Evolutionary conservation across 2,113 vertebrate genomes (phyloP), one percentile per base, ranked within the genome.

Genomic region (Pica pica): DNA sequence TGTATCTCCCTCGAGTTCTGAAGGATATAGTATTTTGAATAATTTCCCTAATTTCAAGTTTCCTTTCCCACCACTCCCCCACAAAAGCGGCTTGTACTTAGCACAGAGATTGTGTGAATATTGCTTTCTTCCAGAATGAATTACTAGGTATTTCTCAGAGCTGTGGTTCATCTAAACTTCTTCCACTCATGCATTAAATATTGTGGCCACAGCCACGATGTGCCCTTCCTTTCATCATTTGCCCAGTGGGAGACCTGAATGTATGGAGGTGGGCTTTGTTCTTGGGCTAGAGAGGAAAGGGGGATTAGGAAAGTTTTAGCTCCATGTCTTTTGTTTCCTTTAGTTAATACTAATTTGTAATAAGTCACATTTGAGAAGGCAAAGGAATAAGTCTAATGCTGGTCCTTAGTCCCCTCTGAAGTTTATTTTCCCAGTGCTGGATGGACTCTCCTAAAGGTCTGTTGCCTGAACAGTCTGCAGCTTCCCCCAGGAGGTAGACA

Each of bases 31-130:
- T 30, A 17, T 83, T 96, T 95, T 77, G 79, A 91, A 90, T 90
- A 80, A 83, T 47, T 93, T 56, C 47, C 37, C 64, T 75, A 74
- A 92, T 92, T 88, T 94, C 67, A 77, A 81, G 47, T 31, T 88
- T 94, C 57, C 53, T 75, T 95, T 88, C 78, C 42, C 75, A 61
- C 50, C 39, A 31, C n/a, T 46, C n/a, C 26, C 19, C 17, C 27
- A 21, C 5, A 33, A 28, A 90, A 79, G 39, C 50, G 37, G 16
- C 26, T 84, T 69, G 24, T 68, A 33, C 28, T 75, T 78, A n/a
- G 6, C 47, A 59, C 28, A 39, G 80, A 57, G 57, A 63, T n/a
- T 87, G 10, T 73, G 37, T 85, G 63, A 68, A 21, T 42, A 13
- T 21, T 73, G 14, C 39, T 85, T 1, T 39, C 30, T 82, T 82